Evolutionary conservation across 1,140 invertebrate species (phyloP).

Genomic region (Tenebrio molitor): DNA sequence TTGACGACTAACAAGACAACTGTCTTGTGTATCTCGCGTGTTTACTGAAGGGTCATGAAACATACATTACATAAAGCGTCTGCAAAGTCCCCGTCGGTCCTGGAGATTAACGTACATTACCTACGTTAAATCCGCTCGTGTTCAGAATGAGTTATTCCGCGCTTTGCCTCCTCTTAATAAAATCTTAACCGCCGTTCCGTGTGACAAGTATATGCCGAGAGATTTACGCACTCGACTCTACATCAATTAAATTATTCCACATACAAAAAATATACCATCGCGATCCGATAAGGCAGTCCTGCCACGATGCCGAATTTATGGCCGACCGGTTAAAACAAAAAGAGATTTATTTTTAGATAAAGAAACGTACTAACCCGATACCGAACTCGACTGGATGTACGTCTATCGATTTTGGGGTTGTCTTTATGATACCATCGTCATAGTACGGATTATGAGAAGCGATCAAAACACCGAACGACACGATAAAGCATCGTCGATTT

Average conservation of each 20-base stretch:
- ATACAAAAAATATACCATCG: background rate
- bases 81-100: slow-evolving; percentile 36
- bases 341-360: slow-evolving; percentile 9
- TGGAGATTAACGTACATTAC: slow-evolving; percentile 38
- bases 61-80: slow-evolving; percentile 38
- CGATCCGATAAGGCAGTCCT: background rate
- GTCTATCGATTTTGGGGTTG: background rate
- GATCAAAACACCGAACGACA: background rate
- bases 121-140: slow-evolving; percentile 39
- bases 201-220: slow-evolving; percentile 30
- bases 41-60: slow-evolving; percentile 39
- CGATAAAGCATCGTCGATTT: background rate
- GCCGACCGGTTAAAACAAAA: background rate
- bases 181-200: slow-evolving; percentile 34
- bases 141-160: slow-evolving; percentile 28
- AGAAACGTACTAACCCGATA: background rate
- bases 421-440: background rate
- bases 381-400: background rate
- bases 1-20: slow-evolving; percentile 35
- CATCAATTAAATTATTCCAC: slow-evolving; percentile 6
- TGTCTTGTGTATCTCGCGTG: slow-evolving; percentile 15
- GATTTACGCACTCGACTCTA: slow-evolving; percentile 19
- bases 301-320: background rate
- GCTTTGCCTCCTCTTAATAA: slow-evolving; percentile 35
- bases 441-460: background rate